Base-by-base conservation (phyloP, 2,113 vertebrate genomes). In the Canis aureus region DNA sequence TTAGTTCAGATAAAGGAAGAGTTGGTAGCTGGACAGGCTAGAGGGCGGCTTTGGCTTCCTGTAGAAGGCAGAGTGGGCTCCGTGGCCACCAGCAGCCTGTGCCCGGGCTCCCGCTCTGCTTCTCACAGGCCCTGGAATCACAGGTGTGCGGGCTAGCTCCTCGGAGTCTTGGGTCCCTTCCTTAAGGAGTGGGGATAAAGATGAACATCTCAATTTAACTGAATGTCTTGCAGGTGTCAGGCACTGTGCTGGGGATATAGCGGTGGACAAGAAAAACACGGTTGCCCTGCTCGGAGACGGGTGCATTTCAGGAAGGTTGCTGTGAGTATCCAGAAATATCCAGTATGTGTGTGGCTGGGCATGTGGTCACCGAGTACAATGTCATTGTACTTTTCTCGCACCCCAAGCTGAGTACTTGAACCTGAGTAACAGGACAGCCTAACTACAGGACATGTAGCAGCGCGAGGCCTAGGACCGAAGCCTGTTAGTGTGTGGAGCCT, bases 401-500 rank as follows among this genome's bases (percentile, higher is more conserved):
- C 43, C 15, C 11, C 25, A 89, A 74, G 67, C 89, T 64, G 76
- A 94, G 59, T 79, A 51, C 43, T 49, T 83, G n/a, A 93, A 87
- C 60, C 89, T 93, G 91, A 95, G 59, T 32, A 81, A 91, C 82
- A 91, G 74, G 35, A 80, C 15, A 79, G 23, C 62, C 29, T 57
- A 82, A 82, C 20, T 32, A 67, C 25, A 57, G 91, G 83, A 76
- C 43, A 92, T 43, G 73, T 66, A 91, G 79, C 55, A 89, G 43
- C 20, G 51, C 16, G 2, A 35, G 57, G 83, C 74, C 76, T 71
- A 64, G 55, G 81, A 96, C 55, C 22, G 74, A 91, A 94, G 86
- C 60, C n/a, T 86, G 62, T 96, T 97, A 51, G 59, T 94, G 93
- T 89, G 81, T 2, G 64, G 66, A 95, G 53, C 94, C 66, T 91